A percentile compares a stretch with the other conserved stretches of the same genome.
These are phyloP conservation scores for Centropus bengalensis DNA, from an alignment of 2,113 vertebrate genomes.

Conservation along the genomic window DNA sequence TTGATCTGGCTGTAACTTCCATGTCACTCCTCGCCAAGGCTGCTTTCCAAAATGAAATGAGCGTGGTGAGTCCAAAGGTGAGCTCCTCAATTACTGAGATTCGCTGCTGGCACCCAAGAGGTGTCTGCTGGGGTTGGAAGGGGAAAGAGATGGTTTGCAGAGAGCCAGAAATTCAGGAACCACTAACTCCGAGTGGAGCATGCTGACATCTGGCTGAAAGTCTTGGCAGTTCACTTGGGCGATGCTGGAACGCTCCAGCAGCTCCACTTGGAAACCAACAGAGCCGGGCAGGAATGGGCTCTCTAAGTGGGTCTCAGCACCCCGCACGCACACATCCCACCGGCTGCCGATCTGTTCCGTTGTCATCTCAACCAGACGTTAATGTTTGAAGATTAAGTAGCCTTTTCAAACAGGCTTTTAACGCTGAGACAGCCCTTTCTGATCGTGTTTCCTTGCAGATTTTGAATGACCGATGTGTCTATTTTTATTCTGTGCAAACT, in stretches of 20 bases:
- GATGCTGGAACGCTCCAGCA: background rate
- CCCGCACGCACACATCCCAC: background rate
- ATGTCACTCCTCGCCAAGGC: background rate
- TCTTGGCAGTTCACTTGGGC: background rate
- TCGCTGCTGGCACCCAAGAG: background rate
- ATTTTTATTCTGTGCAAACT: slow-evolving; percentile 34
- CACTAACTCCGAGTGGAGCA: background rate
- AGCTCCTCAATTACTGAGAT: background rate
- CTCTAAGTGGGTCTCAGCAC: slow-evolving; percentile 14
- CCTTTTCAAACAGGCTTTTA: slow-evolving; percentile 43
- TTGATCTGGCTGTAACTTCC: background rate
- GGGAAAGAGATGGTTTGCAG: background rate
- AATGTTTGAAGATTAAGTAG: slow-evolving; percentile 30
- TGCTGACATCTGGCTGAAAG: slow-evolving; percentile 44
- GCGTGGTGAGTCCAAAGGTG: background rate
- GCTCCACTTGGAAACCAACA: background rate
- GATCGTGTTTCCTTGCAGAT: background rate
- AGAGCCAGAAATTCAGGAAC: slow-evolving; percentile 18
- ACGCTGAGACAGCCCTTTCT: background rate
- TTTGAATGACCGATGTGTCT: slow-evolving; percentile 5
- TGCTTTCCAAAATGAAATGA: background rate
- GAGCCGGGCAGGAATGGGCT: background rate
- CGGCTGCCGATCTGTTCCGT: slow-evolving; percentile 1
- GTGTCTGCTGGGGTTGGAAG: background rate
- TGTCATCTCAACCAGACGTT: background rate